Base-by-base conservation (phyloP, 53 echinoderm and acorn worm species). In the Echinometra lucunter region DNA sequence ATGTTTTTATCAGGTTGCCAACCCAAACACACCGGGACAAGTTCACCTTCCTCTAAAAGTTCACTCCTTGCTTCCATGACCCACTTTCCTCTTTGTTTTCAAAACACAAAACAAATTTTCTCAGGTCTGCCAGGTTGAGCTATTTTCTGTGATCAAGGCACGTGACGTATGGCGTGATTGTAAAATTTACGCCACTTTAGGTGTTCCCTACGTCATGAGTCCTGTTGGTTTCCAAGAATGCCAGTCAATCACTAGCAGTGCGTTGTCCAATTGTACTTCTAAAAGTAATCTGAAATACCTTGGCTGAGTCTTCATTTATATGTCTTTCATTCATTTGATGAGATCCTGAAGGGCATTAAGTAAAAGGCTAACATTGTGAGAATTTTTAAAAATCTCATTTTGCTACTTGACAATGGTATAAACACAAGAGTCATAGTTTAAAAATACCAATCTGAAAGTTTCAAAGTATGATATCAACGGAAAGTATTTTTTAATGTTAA, bases 1-100 rank as follows among this genome's bases (percentile, higher is more conserved):
- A 89, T 89, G 89, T 89, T 89, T 89, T 89, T 89, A 89, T 89
- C 89, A 89, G 89, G 89, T 58, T 89, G 89, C 60, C 37, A 58
- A 58, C 89, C 89, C 89, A 89, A 89, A 89, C 89, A 89, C 89
- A 37, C 30, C 57, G 6, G 37, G 2, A 19, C 57, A 32, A 89
- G 60, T 58, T 89, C 89, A 78, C 78, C 78, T 88, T 28, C 88
- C 88, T 49, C 56, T 53, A 55, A 88, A 88, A 88, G 56, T 53
- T 88, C 88, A 88, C 35, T 49, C 55, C n/a, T 55, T 88, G 56
- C 56, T 88, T 53, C 88, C 56, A 88, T 56, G 88, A 88, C 88
- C 88, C 89, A 89, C 60, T 89, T 89, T 58, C 49, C 58, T 58
- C 89, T 58, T 58, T 60, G 89, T 89, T 89, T 60, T 89, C 38